Base-by-base conservation (phyloP, 1,140 invertebrate genomes). In the Atta cephalotes region DNA sequence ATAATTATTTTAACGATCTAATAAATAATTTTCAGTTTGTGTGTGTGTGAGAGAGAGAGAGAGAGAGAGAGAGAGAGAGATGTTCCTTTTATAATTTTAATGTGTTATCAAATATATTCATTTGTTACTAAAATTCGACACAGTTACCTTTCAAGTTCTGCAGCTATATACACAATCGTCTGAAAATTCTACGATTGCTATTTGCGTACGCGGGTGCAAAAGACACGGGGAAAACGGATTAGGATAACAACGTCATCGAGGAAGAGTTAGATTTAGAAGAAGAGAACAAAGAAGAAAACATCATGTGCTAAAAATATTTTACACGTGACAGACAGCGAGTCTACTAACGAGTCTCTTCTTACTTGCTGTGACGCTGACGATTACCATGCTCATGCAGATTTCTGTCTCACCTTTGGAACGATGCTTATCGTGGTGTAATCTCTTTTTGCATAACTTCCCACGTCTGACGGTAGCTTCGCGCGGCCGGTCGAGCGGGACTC, bases 361-460 rank as follows among this genome's bases (percentile, higher is more conserved):
- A 39, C 58, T 92, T 82, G 68, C 90, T 65, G 18, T 62, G 88
- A 88, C 81, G 79, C 62, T 80, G 72, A 84, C 86, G 70, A 90
- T 89, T 88, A 86, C 56, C 60, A 70, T 60, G 65, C 58, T 18
- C 49, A 21, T 58, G 51, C 65, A 74, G 74, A 68, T 63, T 76
- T 16, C 81, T 56, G 28, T 60, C 60, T 84, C 65, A 14, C 18
- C 58, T 79, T 39, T 21, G 65, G 2, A 68, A 62, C 62, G 56
- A 62, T 18, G 65, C 79, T 87, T 90, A 86, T 85, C 82, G 63
- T 65, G 25, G 45, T 45, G 71, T 51, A 51, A 84, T 86, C 60
- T 87, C 87, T 92, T 92, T 91, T 90, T 89, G 91, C 90, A 89
- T 90, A 92, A 92, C 88, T 91, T 93, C 90, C 91, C 88, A 91